Conservation (phyloP, 2,888 invertebrate species). For the Muscina levida region DNA sequence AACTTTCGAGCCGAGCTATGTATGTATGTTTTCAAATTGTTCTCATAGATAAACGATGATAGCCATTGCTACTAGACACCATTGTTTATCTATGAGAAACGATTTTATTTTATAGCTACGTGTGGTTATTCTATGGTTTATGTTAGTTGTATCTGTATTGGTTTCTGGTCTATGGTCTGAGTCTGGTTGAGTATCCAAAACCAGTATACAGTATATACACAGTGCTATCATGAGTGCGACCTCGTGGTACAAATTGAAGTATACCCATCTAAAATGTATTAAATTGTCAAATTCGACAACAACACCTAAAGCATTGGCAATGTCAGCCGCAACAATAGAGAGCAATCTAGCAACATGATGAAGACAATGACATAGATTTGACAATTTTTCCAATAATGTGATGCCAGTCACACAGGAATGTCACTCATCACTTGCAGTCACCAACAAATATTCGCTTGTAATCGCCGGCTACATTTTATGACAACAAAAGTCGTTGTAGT, state of each 20-base stretch:
- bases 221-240: background rate
- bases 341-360: conserved; percentile 1
- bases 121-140: conserved; percentile 33
- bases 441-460: background rate
- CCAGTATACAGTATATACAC: no score
- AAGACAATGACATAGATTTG: conserved; percentile 52
- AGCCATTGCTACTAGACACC: conserved; percentile 42
- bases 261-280: conserved; percentile 55
- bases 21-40: background rate
- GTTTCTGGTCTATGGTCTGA: background rate
- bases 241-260: conserved; percentile 27
- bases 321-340: conserved; percentile 14
- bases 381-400: conserved; percentile 45
- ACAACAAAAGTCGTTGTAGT: background rate
- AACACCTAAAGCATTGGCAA: background rate
- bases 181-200: background rate
- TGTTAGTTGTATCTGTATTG: conserved; percentile 10
- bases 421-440: conserved; percentile 18
- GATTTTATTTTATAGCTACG: conserved; percentile 40
- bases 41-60: conserved; percentile 20
- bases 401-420: conserved; percentile 46
- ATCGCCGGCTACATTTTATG: no score
- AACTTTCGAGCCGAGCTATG: background rate
- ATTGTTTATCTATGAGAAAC: conserved; percentile 48
- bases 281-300: conserved; percentile 53